Conservation (phyloP, 2,888 invertebrate genomes). For the Eledone cirrhosa region DNA sequence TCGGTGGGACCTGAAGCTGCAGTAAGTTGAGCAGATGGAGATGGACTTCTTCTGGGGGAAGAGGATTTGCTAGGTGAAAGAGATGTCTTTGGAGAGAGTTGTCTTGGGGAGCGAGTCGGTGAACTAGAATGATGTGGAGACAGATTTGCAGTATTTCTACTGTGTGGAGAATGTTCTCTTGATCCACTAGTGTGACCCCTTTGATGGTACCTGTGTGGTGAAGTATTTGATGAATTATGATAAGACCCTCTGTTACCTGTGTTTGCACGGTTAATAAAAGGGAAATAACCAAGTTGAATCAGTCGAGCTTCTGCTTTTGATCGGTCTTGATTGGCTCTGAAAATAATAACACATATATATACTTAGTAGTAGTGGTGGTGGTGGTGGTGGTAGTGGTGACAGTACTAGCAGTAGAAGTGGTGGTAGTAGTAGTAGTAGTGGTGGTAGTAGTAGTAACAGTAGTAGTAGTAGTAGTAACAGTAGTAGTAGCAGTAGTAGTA, state of each 20-base stretch:
- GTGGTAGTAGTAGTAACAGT: conserved; percentile 29
- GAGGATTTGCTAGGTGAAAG: conserved; percentile 24
- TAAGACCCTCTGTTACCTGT: conserved; percentile 1
- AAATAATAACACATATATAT: not conserved
- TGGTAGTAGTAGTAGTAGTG: conserved; percentile 28
- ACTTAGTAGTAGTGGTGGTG: conserved; percentile 4
- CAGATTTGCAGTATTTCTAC: not conserved
- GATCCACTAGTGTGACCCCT: conserved; percentile 11
- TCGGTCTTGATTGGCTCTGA: not conserved
- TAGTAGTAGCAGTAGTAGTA: conserved; percentile 27
- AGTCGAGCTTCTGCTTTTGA: conserved; percentile 17
- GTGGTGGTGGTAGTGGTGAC: not conserved
- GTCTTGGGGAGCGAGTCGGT: conserved; percentile 21
- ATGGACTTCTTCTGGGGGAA: conserved; percentile 25
- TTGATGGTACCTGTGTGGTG: conserved; percentile 24
- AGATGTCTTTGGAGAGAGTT: conserved; percentile 3
- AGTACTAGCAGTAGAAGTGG: conserved; percentile 19
- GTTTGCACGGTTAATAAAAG: not conserved
- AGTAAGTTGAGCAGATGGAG: conserved; percentile 19
- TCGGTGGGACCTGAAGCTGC: not conserved
- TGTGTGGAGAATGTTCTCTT: conserved; percentile 25
- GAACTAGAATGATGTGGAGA: conserved; percentile 23
- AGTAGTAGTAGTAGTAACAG: conserved; percentile 29
- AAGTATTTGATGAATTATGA: conserved; percentile 21
- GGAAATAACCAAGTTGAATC: conserved; percentile 20